Base-by-base conservation (phyloP, 2,888 invertebrate species). In the Liopterus haemorrhoidalis region DNA sequence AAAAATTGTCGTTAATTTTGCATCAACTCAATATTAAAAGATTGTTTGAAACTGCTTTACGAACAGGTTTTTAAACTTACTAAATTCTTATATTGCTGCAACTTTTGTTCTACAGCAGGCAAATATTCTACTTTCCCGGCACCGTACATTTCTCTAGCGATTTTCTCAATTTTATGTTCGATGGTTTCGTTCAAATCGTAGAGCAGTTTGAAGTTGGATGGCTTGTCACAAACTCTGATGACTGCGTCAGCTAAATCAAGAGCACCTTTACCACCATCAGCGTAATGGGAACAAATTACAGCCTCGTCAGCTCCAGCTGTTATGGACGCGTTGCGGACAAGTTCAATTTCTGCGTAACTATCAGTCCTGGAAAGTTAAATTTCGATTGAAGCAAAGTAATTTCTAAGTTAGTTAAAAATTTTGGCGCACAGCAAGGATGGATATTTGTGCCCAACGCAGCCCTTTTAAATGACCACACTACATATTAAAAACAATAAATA, bases 111-210 rank as follows among this genome's bases (percentile, higher is more conserved):
- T 2, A 92, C 95, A 46, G 78, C 73, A 3, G 81, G 76, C 0
- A 81, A 75, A 40, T 93, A 75, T 50, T 86, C 81, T 11, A 99
- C 79, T 21, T 81, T 72, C 15, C 82, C 88, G n/a, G 97, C 97
- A 2, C 97, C 97, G 61, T 99, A 99, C 81, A 99, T 95, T 64
- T 92, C 85, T 42, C 72, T 78, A 0, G 96, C 94, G 59, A 99
- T 93, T 5, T 68, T 80, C 54, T 76, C 75, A 51, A 99, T 90
- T 71, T 99, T 99, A 2, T 89, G 83, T 54, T 82, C 79, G 41
- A 99, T 77, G 6, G 88, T 69, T 32, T 78, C 55, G 48, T 82
- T 65, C 14, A 83, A 65, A 3, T 82, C 76, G 59, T 91, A 92
- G 5, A 92, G 69, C 56, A 80, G 78, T 54, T 78, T 70, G 66